Evolutionary conservation across 2,888 invertebrate species (phyloP), one percentile per base, ranked within the genome.

Genomic region (Drosophila mimica): DNA sequence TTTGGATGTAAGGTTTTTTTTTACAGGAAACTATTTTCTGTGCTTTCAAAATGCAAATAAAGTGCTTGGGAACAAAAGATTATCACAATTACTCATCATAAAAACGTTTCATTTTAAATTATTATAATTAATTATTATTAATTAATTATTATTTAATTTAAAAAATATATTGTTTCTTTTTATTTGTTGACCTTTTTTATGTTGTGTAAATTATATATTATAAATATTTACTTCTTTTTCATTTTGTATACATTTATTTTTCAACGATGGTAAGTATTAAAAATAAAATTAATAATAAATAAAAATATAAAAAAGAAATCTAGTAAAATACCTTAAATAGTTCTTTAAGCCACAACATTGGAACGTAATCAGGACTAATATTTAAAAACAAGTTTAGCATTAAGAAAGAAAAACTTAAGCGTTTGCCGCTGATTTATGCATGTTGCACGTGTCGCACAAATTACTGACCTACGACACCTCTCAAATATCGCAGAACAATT

Each of bases 391-490:
- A 38, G 9, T 51, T 33, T 9, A 17, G 15, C 34, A 28, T n/a
- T 3, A 33, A 5, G n/a, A 15, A 51, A 13, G 30, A 20, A 20
- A 34, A 43, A 11, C 11, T 4, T 2, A 3, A 15, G n/a, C 1
- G 43, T 13, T 48, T 13, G 30, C 48, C 63, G 34, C 8, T 65
- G 78, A 78, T 78, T 73, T 62, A 73, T 72, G 52, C 57, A 15
- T 56, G 57, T 61, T 58, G 64, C 77, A 77, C 66, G 66, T 78
- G 79, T 28, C 28, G 13, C 66, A 38, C 68, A 73, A 64, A 70
- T 84, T 62, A 85, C 88, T 88, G 85, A 85, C 85, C 88, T 77
- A 79, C 64, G 81, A 56, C 30, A 38, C 56, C n/a, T 33, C 43
- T 54, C 34, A 69, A 49, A 61, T 68, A 59, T 70, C 54, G 40